Evolutionary conservation across 2,113 vertebrate genomes (phyloP).

Genomic region (Trinectes maculatus): DNA sequence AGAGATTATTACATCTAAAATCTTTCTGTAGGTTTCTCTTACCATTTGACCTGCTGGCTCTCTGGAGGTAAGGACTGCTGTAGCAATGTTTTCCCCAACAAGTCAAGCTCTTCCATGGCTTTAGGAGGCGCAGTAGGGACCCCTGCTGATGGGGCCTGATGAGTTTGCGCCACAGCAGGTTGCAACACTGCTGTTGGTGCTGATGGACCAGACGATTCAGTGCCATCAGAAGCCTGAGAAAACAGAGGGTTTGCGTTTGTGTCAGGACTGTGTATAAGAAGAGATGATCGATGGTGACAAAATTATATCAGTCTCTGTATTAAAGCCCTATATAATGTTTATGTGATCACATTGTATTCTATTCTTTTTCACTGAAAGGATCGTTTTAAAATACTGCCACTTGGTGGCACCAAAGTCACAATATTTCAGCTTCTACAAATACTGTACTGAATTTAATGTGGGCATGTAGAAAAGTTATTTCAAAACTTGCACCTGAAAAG

Average conservation of each 20-base stretch:
- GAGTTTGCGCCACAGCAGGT: conserved; percentile 63
- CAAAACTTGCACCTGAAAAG: conserved; percentile 87
- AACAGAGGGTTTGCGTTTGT: not conserved
- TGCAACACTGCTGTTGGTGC: conserved; percentile 63
- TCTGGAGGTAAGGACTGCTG: conserved; percentile 94
- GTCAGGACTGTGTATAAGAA: not conserved
- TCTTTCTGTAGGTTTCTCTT: not conserved
- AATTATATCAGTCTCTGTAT: not conserved
- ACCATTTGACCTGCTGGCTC: conserved; percentile 93
- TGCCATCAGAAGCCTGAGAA: conserved; percentile 83
- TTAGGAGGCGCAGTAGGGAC: conserved; percentile 70
- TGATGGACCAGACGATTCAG: conserved; percentile 63
- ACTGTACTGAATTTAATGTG: not conserved
- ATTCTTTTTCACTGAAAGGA: not conserved
- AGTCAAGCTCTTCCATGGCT: conserved; percentile 90
- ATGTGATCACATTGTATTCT: no score
- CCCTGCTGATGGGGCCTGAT: conserved; percentile 40
- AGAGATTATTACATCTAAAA: no score
- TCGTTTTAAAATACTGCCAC: not conserved
- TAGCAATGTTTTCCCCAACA: conserved; percentile 92
- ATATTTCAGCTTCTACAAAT: not conserved
- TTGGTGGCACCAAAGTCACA: not conserved
- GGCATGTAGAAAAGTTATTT: not conserved
- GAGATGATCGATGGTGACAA: not conserved
- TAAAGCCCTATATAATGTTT: no score